Base-by-base conservation (phyloP, 1,140 invertebrate species). In the Drosophila pruinosa region DNA sequence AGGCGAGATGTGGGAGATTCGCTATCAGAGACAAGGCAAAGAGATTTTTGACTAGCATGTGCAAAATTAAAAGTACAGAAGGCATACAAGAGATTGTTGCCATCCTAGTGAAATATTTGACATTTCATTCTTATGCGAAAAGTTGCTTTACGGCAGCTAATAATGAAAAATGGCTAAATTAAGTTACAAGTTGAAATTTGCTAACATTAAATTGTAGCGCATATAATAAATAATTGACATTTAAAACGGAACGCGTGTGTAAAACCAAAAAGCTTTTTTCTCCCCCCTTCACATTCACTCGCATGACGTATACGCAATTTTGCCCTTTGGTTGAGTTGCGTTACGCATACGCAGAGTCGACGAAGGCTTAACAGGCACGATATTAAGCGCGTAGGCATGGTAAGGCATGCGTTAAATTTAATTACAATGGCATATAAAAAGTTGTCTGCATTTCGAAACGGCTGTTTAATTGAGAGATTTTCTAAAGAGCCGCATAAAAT, bases 201-300 rank as follows among this genome's bases (percentile, higher is more conserved):
- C 65, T 47, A 36, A 58, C 78, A 82, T 78, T 71, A 82, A 72
- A 75, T 79, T 83, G 75, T 59, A 52, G 71, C 45, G 63, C 61
- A 45, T 58, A 6, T 6, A 85, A 70, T 85, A 74, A 70, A 85
- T 85, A 85, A 85, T 85, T 85, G 81, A 79, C 73, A 80, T 85
- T 85, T 85, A 86, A 86, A 86, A 64, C 53, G 64, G 69, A 21
- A 57, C 63, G 53, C 62, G 19, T 36, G 45, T 50, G 43, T 39
- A 48, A 57, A 24, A 26, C 45, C 19, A 41, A 69, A 86, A 77
- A 77, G 59, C 59, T 59, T 69, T 85, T 67, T 45, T 53, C 54
- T 7, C 19, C 45, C 15, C 3, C 2, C n/a, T 22, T 41, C 7
- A 7, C 31, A 34, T 7, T 12, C 65, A 31, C 56, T 73, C 31